phyloP scores from a whole-genome alignment of 2,888 invertebrate species.

The Microchrysa polita region DNA sequence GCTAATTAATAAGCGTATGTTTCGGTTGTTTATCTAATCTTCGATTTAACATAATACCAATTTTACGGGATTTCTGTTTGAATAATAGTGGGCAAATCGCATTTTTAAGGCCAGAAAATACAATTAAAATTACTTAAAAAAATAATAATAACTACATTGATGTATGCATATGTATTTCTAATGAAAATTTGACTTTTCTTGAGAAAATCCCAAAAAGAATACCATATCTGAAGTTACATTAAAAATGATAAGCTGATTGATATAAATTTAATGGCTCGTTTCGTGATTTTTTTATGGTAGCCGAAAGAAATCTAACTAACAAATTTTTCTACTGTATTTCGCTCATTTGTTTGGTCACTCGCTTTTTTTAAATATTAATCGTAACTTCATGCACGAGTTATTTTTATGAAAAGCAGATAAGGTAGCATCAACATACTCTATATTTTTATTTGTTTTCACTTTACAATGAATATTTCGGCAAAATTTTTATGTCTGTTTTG shows the following conservation, averaged over 20 bases:
- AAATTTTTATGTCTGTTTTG: conserved; percentile 18
- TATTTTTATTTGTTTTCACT: conserved; percentile 12
- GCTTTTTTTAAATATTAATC: conserved; percentile 29
- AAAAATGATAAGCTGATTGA: background rate
- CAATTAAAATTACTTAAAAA: too few species aligned
- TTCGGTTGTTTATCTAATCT: too few species aligned
- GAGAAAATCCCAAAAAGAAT: too few species aligned
- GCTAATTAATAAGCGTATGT: too few species aligned
- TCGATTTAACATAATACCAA: too few species aligned
- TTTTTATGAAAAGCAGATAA: conserved; percentile 17
- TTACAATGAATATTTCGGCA: conserved; percentile 20
- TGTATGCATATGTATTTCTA: too few species aligned
- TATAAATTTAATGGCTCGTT: background rate
- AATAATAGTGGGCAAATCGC: too few species aligned
- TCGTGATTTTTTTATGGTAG: background rate
- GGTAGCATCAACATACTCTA: conserved; percentile 19
- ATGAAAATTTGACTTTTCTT: too few species aligned
- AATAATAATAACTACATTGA: too few species aligned
- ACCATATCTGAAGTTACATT: too few species aligned
- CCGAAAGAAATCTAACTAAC: background rate
- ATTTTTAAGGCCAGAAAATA: too few species aligned
- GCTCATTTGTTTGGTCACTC: conserved; percentile 9
- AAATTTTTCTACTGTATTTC: conserved; percentile 11
- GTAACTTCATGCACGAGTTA: conserved; percentile 26
- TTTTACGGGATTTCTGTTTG: too few species aligned